A percentile compares a stretch with the other conserved stretches of the same genome.
phyloP scores from a whole-genome alignment of 2,113 vertebrate species.

The Pachycephala philippinensis region DNA sequence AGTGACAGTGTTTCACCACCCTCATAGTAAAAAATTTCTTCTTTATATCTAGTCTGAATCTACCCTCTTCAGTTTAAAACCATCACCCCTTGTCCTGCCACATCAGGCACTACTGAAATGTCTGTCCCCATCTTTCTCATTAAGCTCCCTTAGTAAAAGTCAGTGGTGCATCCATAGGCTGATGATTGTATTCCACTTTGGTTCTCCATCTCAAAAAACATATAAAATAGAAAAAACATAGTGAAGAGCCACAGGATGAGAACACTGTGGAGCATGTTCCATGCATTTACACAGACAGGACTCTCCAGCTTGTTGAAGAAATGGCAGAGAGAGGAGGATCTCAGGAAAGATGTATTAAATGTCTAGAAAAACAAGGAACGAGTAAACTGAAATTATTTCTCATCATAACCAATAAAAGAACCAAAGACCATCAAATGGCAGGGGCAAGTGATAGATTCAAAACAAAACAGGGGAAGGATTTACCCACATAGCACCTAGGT shows the following conservation, averaged over 20 bases:
- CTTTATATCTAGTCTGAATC: not conserved
- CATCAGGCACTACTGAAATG: not conserved
- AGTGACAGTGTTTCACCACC: not conserved
- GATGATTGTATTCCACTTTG: not conserved
- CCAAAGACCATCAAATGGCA: not conserved
- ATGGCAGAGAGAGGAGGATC: not conserved
- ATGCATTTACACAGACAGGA: not conserved
- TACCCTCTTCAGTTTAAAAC: not conserved
- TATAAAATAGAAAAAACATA: not conserved
- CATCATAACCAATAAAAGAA: not conserved
- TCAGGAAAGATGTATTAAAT: not conserved
- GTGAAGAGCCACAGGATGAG: not conserved
- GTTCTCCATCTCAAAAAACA: not conserved
- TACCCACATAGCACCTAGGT: not conserved
- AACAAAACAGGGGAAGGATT: not conserved
- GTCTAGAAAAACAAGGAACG: not conserved
- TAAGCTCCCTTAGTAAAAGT: not conserved
- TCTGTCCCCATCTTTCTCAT: not conserved
- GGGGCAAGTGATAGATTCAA: not conserved
- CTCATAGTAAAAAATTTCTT: not conserved
- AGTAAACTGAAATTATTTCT: not conserved
- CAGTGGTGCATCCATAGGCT: not conserved
- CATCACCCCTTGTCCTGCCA: not conserved
- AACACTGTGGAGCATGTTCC: rapidly evolving
- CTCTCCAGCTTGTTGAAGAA: not conserved